Evolutionary conservation across 2,888 invertebrate genomes (phyloP).

Genomic region (Nasonovia ribisnigri): DNA sequence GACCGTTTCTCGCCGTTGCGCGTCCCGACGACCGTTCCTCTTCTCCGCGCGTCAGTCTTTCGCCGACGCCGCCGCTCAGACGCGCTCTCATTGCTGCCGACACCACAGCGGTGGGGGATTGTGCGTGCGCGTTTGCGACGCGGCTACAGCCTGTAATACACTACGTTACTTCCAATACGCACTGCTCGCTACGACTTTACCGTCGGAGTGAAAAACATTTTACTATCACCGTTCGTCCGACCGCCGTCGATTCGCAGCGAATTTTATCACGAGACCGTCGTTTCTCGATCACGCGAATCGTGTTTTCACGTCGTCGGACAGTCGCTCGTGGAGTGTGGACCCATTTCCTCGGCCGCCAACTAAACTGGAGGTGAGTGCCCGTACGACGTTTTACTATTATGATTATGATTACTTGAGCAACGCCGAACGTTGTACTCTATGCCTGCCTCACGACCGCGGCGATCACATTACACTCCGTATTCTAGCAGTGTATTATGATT

Average conservation of each 20-base stretch:
- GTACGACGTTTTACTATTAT: neutral
- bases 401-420: neutral
- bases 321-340: neutral
- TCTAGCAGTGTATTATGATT: neutral
- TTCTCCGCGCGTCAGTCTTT: neutral
- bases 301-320: neutral
- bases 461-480: neutral
- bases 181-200: neutral
- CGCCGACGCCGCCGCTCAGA: neutral
- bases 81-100: neutral
- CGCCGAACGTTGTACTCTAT: neutral
- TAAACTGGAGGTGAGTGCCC: neutral
- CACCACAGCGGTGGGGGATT: constrained; percentile 22
- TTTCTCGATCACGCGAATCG: neutral
- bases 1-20: neutral
- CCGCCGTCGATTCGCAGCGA: neutral
- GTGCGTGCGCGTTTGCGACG: neutral
- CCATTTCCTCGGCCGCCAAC: neutral
- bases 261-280: neutral
- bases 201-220: neutral
- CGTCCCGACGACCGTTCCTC: neutral
- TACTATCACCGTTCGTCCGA: neutral
- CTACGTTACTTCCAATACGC: neutral
- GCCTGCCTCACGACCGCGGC: neutral
- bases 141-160: neutral